Evolutionary conservation across 1,140 invertebrate species (phyloP).

Genomic region (Panagrolaimus sp.): DNA sequence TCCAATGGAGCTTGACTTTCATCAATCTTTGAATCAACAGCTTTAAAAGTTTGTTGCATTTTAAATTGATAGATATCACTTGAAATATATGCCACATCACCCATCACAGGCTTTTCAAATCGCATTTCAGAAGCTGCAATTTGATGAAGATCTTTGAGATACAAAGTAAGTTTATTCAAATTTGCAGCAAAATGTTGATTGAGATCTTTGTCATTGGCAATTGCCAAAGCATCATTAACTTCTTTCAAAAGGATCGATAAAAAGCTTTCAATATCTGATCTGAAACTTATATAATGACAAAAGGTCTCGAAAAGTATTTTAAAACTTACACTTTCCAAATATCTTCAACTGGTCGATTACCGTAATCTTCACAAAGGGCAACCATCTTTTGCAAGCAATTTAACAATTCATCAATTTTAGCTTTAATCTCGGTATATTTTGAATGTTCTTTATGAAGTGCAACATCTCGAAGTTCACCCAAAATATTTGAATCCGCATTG

Average conservation of each 20-base stretch:
- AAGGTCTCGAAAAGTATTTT: no score
- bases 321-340: conserved; percentile 1
- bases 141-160: neutral
- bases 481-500: neutral
- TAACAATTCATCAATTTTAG: neutral
- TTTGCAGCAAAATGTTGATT: neutral
- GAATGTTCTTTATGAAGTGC: conserved; percentile 7
- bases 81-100: neutral
- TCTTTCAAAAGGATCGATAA: neutral
- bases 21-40: neutral
- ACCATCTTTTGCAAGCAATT: neutral
- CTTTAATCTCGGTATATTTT: neutral
- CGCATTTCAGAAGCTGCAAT: neutral
- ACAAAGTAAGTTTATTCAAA: neutral
- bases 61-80: conserved; percentile 1
- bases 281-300: no score
- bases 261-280: no score
- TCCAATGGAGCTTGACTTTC: neutral
- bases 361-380: neutral
- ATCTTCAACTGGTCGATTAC: neutral
- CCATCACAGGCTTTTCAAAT: neutral
- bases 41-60: neutral
- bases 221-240: neutral
- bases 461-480: neutral
- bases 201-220: neutral